phyloP scores from a whole-genome alignment of 2,888 invertebrate genomes.

The Mystacides longicornis region DNA sequence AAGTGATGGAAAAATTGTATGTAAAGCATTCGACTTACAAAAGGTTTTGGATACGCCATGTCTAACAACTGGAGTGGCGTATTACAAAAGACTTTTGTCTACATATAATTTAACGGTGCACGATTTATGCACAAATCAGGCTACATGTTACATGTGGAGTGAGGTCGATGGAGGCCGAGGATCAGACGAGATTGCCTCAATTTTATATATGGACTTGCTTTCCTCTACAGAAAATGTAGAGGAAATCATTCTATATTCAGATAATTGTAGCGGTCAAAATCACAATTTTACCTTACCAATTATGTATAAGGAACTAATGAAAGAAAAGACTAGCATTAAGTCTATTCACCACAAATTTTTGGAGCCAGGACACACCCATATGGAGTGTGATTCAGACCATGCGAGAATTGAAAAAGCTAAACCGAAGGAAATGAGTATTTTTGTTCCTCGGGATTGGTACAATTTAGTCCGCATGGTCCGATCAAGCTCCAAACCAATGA shows the following conservation, averaged over 20 bases:
- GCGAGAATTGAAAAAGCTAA: conserved; percentile 7
- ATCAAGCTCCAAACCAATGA: neutral
- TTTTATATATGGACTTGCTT: neutral
- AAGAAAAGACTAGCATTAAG: neutral
- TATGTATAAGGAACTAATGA: neutral
- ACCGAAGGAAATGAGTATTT: conserved; percentile 6
- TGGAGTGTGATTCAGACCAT: conserved; percentile 7
- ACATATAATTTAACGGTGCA: conserved; percentile 6
- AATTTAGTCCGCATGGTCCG: conserved; percentile 4
- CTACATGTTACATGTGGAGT: conserved; percentile 4
- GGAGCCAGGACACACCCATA: conserved; percentile 4
- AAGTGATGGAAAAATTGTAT: neutral
- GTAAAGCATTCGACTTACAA: conserved; percentile 1
- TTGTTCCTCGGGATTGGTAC: conserved; percentile 6
- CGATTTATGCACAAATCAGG: conserved; percentile 3
- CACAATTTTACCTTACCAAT: conserved; percentile 3
- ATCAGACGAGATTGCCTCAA: conserved; percentile 1
- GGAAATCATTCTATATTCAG: neutral
- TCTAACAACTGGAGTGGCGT: neutral
- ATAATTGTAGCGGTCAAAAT: conserved; percentile 4
- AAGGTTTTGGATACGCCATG: conserved; percentile 1
- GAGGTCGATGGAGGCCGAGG: conserved; percentile 4
- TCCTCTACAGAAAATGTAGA: neutral
- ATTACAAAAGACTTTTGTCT: neutral
- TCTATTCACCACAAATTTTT: conserved; percentile 4